These are phyloP conservation scores for Lepeophtheirus salmonis DNA, from an alignment of 1,140 invertebrate genomes.

Conservation along the genomic window DNA sequence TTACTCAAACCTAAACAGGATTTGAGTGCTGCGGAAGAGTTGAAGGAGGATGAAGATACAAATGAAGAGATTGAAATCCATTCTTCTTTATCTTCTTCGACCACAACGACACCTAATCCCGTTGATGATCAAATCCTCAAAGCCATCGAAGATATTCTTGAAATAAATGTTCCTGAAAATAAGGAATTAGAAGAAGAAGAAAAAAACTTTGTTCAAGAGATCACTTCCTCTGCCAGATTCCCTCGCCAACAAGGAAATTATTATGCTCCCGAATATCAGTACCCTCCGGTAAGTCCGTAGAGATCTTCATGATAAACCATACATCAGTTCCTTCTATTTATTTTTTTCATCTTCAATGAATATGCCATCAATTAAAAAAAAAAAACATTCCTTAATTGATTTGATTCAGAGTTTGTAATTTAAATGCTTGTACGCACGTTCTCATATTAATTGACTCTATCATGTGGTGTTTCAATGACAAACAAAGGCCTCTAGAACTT, in stretches of 20 bases:
- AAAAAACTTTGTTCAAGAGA: background rate
- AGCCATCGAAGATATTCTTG: conserved; percentile 8
- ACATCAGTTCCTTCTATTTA: too few species aligned
- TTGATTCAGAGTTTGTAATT: too few species aligned
- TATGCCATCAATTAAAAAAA: too few species aligned
- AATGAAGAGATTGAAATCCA: background rate
- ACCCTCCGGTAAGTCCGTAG: background rate
- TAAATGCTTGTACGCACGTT: too few species aligned
- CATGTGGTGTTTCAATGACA: too few species aligned
- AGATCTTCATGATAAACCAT: too few species aligned
- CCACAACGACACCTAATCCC: background rate
- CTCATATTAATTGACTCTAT: too few species aligned
- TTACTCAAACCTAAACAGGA: background rate
- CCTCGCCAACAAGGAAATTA: background rate
- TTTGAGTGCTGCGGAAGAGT: background rate
- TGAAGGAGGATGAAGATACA: background rate
- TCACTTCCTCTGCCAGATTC: background rate
- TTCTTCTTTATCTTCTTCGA: background rate
- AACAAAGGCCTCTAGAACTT: too few species aligned
- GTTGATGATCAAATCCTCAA: conserved; percentile 13
- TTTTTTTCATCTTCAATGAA: too few species aligned
- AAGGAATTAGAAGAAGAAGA: background rate
- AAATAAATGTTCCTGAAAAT: conserved; percentile 9
- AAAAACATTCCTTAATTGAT: too few species aligned
- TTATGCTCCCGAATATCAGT: background rate